phyloP scores from a whole-genome alignment of 2,113 vertebrate species.

The Brachyhypopomus gauderio region DNA sequence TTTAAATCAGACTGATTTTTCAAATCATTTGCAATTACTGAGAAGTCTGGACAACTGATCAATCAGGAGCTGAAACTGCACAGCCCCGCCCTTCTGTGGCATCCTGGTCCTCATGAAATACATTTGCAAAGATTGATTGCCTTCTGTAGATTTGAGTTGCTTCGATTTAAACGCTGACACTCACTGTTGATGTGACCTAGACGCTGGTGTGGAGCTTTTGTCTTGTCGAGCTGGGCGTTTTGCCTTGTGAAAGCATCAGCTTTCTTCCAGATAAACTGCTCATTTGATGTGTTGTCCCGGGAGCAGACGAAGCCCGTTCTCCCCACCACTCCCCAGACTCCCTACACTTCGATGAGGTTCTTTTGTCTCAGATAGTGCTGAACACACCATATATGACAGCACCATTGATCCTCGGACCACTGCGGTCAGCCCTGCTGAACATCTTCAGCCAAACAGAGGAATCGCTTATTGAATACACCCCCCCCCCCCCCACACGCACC shows the following conservation, averaged over 20 bases:
- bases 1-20: not conserved
- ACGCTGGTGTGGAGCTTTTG: constrained; percentile 29
- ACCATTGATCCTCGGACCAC: constrained; percentile 62
- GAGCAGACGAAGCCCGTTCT: constrained; percentile 34
- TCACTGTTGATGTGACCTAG: not conserved
- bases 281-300: constrained; percentile 65
- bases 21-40: not conserved
- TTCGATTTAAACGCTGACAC: constrained; percentile 37
- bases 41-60: not conserved
- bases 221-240: no score
- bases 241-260: constrained; percentile 43
- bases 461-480: constrained; percentile 53
- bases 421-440: constrained; percentile 50
- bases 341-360: constrained; percentile 39
- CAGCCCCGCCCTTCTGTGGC: not conserved
- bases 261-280: constrained; percentile 48
- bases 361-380: constrained; percentile 62
- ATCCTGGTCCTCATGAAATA: not conserved
- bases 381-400: constrained; percentile 60
- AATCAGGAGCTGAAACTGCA: no score
- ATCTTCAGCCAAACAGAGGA: constrained; percentile 40
- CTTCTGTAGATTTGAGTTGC: constrained; percentile 17
- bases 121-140: not conserved
- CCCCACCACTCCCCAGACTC: constrained; percentile 15
- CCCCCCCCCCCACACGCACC: not conserved